These are phyloP conservation scores for Platyrinchus mystaceus DNA, from an alignment of 2,797 vertebrate species.

Conservation along the genomic window DNA sequence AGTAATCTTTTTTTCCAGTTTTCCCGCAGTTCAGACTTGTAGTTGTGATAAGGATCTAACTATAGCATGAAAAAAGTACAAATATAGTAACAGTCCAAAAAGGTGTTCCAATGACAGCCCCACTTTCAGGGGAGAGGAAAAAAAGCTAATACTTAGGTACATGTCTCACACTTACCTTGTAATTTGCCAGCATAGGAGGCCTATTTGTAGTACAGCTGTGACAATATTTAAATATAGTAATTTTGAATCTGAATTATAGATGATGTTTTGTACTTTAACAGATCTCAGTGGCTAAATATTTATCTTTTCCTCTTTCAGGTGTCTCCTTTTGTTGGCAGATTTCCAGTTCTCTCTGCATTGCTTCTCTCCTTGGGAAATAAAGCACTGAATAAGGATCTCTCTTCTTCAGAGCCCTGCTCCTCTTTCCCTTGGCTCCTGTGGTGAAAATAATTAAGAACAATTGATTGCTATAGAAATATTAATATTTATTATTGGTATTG, in stretches of 20 bases:
- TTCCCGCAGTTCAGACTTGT: neutral
- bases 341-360: neutral
- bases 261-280: constrained; percentile 46
- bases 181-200: neutral
- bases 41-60: neutral
- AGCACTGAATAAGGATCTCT: neutral
- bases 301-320: constrained; percentile 22
- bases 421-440: constrained; percentile 25
- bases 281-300: constrained; percentile 44
- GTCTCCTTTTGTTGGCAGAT: constrained; percentile 25
- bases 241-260: constrained; percentile 54
- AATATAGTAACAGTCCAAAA: neutral
- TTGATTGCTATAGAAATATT: constrained; percentile 47
- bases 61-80: neutral
- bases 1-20: neutral
- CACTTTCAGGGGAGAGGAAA: neutral
- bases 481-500: constrained; percentile 50
- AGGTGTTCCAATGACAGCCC: neutral
- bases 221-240: constrained; percentile 46
- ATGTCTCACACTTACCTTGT: neutral
- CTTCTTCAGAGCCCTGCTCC: neutral
- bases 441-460: constrained; percentile 51
- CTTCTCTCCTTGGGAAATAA: constrained; percentile 3
- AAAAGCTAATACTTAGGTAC: neutral
- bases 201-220: constrained; percentile 10